These are phyloP conservation scores for Cheilosia soror DNA, from an alignment of 2,888 invertebrate species.

Conservation along the genomic window DNA sequence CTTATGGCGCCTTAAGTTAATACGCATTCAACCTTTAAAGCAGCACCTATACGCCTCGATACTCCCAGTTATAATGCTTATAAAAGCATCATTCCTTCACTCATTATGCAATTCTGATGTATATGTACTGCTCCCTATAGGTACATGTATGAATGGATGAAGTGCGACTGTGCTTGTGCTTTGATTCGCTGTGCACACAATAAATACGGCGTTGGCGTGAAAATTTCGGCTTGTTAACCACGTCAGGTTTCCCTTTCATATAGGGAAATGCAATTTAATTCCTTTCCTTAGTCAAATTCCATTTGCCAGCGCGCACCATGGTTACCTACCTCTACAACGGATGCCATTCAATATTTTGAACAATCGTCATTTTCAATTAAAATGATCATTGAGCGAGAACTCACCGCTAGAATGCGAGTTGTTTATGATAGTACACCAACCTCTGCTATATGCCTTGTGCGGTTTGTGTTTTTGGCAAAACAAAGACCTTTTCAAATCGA, in stretches of 20 bases:
- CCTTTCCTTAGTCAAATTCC: conserved; percentile 5
- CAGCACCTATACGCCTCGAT: too few species aligned
- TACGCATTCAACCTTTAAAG: too few species aligned
- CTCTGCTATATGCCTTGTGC: too few species aligned
- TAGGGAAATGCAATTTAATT: conserved; percentile 24
- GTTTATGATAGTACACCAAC: background rate
- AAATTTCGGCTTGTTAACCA: conserved; percentile 54
- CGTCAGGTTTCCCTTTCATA: too few species aligned
- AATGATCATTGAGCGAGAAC: conserved; percentile 43
- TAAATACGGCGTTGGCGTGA: conserved; percentile 41
- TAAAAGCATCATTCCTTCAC: too few species aligned
- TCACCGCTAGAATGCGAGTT: conserved; percentile 6
- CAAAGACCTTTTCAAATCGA: conserved; percentile 23
- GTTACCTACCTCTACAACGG: background rate
- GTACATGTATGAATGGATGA: conserved; percentile 27
- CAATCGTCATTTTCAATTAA: conserved; percentile 56
- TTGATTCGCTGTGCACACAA: conserved; percentile 26
- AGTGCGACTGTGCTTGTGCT: conserved; percentile 33
- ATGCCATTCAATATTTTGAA: conserved; percentile 18
- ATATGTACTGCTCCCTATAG: background rate
- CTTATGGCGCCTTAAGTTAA: too few species aligned
- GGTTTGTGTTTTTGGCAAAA: background rate
- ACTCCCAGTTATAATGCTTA: too few species aligned
- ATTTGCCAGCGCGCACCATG: conserved; percentile 14
- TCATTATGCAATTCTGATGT: conserved; percentile 1